Base-by-base conservation (phyloP, 2,113 vertebrate genomes). In the Hippopotamus amphibius region DNA sequence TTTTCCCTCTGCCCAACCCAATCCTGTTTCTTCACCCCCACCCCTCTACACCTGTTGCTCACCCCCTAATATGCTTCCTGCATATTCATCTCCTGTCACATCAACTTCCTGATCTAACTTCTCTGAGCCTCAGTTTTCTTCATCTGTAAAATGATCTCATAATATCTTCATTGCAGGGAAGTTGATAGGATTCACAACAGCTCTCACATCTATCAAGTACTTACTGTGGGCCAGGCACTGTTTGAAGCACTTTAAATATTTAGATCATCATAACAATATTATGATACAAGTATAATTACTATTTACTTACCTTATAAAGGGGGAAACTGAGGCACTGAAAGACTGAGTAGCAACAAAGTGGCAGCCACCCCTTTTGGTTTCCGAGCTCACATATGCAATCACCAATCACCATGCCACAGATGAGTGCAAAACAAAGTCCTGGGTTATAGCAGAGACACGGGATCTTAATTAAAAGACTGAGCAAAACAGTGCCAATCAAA, bases 351-450 rank as follows among this genome's bases (percentile, higher is more conserved):
- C 33, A 43, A 30, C 66, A 37, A 48, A 13, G 15, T 6, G 69
- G 53, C 24, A 37, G n/a, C 50, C 30, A n/a, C 37, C 48, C 50
- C 22, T 46, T 77, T 21, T 53, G 37, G 61, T 76, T 50, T 33
- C 71, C 41, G 72, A 85, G 41, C 43, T 66, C 61, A 16, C 4
- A 0, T 2, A 7, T 16, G 24, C 33, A 22, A 0, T 61, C 30
- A n/a, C 63, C 59, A n/a, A 1, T 69, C 48, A 41, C 28, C 6
- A 3, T 8, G 28, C 28, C 68, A 26, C 53, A 1, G 19, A 2
- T 4, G 30, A n/a, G 12, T 41, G 30, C 16, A 1, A 6, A 2
- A 3, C 61, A 21, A 21, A 30, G 1, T 12, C 33, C 66, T 46
- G 37, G 30, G 28, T 37, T 10, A 13, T 5, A 14, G 77, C 16